Evolutionary conservation across 2,113 vertebrate genomes (phyloP).

Genomic region (Sterna hirundo): DNA sequence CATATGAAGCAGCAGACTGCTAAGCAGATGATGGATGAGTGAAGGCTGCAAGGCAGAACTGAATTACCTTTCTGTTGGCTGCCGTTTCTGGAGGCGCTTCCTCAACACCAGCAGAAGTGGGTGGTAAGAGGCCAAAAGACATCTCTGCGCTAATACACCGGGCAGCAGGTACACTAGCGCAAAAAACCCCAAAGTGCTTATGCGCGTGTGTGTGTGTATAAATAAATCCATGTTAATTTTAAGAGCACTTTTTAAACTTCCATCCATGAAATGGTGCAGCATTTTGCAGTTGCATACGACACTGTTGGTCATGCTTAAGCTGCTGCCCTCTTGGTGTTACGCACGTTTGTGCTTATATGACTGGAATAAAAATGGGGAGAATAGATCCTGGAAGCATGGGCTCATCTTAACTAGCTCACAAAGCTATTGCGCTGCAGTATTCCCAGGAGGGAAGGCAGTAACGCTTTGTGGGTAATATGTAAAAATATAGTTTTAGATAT

Average conservation of each 20-base stretch:
- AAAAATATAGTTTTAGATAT: not conserved
- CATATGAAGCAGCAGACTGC: not conserved
- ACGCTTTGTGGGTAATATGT: not conserved
- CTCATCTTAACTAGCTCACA: not conserved
- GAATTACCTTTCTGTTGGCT: not conserved
- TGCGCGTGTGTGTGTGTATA: not conserved
- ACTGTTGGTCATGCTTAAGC: not conserved
- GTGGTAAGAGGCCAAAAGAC: not conserved
- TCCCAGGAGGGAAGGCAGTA: not conserved
- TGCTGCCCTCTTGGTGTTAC: not conserved
- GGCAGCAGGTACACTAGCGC: not conserved
- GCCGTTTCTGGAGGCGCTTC: not conserved
- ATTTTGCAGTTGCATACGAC: not conserved
- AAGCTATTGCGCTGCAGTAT: not conserved
- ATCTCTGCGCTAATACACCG: not conserved
- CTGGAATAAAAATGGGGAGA: not conserved
- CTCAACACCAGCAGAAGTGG: not conserved
- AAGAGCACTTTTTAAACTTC: not conserved
- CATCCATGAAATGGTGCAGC: not conserved
- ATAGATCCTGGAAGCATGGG: not conserved
- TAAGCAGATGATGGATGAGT: not conserved
- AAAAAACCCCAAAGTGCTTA: accelerated
- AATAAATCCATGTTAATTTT: not conserved
- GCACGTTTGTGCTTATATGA: not conserved
- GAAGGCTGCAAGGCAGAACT: not conserved